Evolutionary conservation across 2,113 vertebrate genomes (phyloP).

Genomic region (Gambusia holbrooki): DNA sequence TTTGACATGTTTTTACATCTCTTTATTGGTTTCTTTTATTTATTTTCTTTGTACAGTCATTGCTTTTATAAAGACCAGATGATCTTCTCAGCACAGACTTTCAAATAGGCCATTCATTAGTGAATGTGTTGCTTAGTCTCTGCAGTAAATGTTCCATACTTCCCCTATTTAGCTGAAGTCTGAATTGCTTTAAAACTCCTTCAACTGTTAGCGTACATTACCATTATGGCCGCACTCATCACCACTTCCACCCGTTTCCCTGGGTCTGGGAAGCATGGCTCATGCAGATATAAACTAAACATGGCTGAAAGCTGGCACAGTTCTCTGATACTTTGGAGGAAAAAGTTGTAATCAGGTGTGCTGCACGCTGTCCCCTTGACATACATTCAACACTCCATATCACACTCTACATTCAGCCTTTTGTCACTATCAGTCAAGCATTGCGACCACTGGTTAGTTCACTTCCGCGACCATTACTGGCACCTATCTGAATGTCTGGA

Average conservation of each 20-base stretch:
- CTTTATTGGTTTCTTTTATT: constrained; percentile 18
- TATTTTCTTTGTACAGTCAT: neutral
- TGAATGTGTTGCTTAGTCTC: constrained; percentile 22
- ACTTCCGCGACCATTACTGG: constrained; percentile 41
- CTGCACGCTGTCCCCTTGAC: constrained; percentile 58
- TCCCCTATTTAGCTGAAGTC: constrained; percentile 25
- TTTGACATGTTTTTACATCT: constrained; percentile 15
- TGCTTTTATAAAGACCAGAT: constrained; percentile 39
- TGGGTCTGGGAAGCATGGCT: constrained; percentile 32
- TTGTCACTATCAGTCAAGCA: constrained; percentile 4
- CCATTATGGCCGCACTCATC: constrained; percentile 13
- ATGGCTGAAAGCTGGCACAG: constrained; percentile 32
- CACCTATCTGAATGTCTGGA: constrained; percentile 35
- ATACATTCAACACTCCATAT: constrained; percentile 50
- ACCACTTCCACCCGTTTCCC: constrained; percentile 21
- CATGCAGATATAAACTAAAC: constrained; percentile 53
- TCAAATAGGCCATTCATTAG: constrained; percentile 43
- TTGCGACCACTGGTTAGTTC: constrained; percentile 21
- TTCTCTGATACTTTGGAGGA: constrained; percentile 19
- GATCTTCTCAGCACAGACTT: constrained; percentile 47
- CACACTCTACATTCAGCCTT: constrained; percentile 29
- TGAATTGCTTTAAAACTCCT: constrained; percentile 48
- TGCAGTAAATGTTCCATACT: constrained; percentile 35
- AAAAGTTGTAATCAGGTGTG: constrained; percentile 66
- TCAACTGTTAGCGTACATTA: constrained; percentile 36